phyloP scores from a whole-genome alignment of 1,140 invertebrate species.

The Polypedilum pembai region DNA sequence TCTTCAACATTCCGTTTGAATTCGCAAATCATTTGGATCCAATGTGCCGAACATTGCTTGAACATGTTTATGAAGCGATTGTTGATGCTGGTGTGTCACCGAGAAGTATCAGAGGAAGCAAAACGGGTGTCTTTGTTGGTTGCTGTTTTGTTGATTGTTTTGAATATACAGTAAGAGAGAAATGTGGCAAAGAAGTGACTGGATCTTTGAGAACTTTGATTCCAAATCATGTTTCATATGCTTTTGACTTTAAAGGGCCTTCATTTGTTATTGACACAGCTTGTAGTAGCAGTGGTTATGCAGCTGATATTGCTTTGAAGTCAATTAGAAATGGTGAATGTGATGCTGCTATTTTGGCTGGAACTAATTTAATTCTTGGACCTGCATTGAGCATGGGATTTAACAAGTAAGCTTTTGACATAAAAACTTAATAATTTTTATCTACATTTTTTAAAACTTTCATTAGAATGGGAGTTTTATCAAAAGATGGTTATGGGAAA shows the following conservation, averaged over 20 bases:
- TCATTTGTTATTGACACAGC: constrained; percentile 71
- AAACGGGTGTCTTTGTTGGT: constrained; percentile 73
- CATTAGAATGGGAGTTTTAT: constrained; percentile 52
- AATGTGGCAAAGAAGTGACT: constrained; percentile 32
- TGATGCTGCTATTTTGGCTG: constrained; percentile 30
- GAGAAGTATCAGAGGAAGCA: constrained; percentile 60
- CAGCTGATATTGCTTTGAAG: background rate
- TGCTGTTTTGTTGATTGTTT: background rate
- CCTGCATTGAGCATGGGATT: constrained; percentile 33
- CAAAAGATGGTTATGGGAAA: constrained; percentile 52
- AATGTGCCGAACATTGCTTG: constrained; percentile 74
- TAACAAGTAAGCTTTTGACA: background rate
- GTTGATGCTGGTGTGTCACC: constrained; percentile 72
- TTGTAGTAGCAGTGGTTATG: constrained; percentile 57
- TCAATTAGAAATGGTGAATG: background rate
- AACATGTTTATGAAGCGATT: constrained; percentile 80
- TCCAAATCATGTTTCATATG: constrained; percentile 32
- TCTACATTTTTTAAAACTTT: constrained; percentile 23
- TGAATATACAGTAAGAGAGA: background rate
- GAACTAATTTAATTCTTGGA: constrained; percentile 23
- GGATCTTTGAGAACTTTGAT: constrained; percentile 34
- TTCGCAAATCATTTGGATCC: constrained; percentile 84
- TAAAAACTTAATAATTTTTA: background rate
- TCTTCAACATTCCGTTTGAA: constrained; percentile 74
- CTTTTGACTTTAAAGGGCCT: constrained; percentile 58